These are phyloP conservation scores for Cheilosia pagana DNA, from an alignment of 2,888 invertebrate genomes.

Conservation along the genomic window DNA sequence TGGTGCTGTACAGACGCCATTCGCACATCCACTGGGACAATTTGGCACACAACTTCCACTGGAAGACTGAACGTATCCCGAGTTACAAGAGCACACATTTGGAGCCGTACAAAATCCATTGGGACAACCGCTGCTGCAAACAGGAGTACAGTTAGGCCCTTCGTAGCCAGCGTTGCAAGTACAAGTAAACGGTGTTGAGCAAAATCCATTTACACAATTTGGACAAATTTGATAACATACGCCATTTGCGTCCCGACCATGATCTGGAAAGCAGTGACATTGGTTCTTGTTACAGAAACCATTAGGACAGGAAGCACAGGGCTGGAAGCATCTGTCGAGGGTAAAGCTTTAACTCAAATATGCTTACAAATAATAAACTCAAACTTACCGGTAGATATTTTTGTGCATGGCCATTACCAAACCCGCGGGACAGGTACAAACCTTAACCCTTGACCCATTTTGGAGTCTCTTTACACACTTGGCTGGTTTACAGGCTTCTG, in stretches of 20 bases:
- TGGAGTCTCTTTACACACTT: too few relatives aligned
- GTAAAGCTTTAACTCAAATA: too few relatives aligned
- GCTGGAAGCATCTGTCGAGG: background rate
- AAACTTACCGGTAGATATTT: slow-evolving; percentile 1
- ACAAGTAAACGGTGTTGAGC: too few relatives aligned
- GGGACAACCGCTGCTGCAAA: too few relatives aligned
- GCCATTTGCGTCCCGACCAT: background rate
- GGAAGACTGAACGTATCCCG: background rate
- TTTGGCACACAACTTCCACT: background rate
- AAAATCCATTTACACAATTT: background rate
- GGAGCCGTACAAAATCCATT: too few relatives aligned
- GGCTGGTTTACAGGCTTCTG: too few relatives aligned
- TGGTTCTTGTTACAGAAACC: background rate
- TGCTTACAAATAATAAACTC: too few relatives aligned
- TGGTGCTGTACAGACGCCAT: slow-evolving; percentile 3
- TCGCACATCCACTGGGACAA: background rate
- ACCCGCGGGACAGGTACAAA: background rate
- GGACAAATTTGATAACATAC: background rate
- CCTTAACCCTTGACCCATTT: background rate
- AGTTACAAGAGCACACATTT: too few relatives aligned
- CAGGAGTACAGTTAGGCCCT: too few relatives aligned
- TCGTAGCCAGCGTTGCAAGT: too few relatives aligned
- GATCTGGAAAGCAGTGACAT: slow-evolving; percentile 1
- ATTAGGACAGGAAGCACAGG: background rate
- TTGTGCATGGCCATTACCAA: background rate